Evolutionary conservation across 2,888 invertebrate species (phyloP), one percentile per base, ranked within the genome.

Genomic region (Tinea trinotella): DNA sequence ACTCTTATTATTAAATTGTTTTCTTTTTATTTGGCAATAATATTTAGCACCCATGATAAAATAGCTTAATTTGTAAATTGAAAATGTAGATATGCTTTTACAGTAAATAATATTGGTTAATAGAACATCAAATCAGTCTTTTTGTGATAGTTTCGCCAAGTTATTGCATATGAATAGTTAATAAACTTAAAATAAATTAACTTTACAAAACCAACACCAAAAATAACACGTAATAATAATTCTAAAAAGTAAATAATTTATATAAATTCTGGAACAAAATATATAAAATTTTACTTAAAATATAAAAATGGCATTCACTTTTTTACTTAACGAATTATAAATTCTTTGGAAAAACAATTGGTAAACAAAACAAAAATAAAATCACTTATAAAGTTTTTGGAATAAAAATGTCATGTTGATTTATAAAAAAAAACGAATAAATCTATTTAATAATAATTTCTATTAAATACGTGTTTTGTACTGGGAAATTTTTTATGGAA

Each of bases 351-450:
- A 40, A 35, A 35, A 10, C 35, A 35, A 40, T 40, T 13, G 13
- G 13, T 15, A 13, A 4, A 13, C 7, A 40, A 40, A 40, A 4
- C 3, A 40, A 3, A 40, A 40, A 40, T 3, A 40, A 4, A 40
- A n/a, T n/a, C n/a, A n/a, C n/a, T n/a, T n/a, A n/a, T n/a, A n/a
- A n/a, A n/a, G n/a, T 15, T 15, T 15, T 40, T 40, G 6, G 40
- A 40, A 40, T 40, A 40, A 40, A 3, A n/a, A 13, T 40, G 40
- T 40, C 40, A 40, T 40, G n/a, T n/a, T n/a, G 13, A 40, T 40
- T 40, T 7, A 40, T 40, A 13, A 15, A 40, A 40, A 40, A n/a
- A 40, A 40, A 40, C n/a, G 7, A 7, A n/a, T 13, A 13, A 7
- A 40, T 15, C n/a, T 40, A 6, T 30, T 30, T 40, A 40, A 40